Evolutionary conservation across 2,113 vertebrate genomes (phyloP).

Genomic region (Cygnus buccinator): DNA sequence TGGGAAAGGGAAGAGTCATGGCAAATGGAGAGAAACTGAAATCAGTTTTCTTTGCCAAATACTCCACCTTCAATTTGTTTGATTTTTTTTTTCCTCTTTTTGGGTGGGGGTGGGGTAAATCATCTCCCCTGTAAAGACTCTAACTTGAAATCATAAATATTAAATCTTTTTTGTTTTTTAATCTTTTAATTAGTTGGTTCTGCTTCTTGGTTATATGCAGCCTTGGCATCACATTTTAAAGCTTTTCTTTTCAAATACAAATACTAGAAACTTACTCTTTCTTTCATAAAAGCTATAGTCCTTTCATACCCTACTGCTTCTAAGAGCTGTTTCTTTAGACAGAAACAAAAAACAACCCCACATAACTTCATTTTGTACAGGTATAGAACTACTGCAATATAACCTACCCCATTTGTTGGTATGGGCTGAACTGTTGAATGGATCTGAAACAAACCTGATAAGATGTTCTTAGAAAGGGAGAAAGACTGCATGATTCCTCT

Average conservation of each 20-base stretch:
- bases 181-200: neutral
- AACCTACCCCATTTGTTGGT: neutral
- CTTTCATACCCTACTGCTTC: neutral
- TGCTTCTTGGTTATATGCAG: neutral
- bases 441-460: neutral
- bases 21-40: neutral
- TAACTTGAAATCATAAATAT: neutral
- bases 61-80: neutral
- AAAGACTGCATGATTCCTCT: neutral
- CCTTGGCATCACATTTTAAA: neutral
- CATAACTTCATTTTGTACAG: neutral
- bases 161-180: neutral
- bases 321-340: neutral
- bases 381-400: neutral
- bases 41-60: neutral
- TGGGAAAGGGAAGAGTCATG: neutral
- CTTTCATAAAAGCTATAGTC: neutral
- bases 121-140: neutral
- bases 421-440: neutral
- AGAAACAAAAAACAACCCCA: neutral
- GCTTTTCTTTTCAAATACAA: neutral
- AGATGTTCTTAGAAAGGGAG: neutral
- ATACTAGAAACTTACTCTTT: neutral
- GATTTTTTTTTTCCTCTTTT: neutral
- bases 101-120: neutral